Base-by-base conservation (phyloP, 2,888 invertebrate genomes). In the Timema cristinae region DNA sequence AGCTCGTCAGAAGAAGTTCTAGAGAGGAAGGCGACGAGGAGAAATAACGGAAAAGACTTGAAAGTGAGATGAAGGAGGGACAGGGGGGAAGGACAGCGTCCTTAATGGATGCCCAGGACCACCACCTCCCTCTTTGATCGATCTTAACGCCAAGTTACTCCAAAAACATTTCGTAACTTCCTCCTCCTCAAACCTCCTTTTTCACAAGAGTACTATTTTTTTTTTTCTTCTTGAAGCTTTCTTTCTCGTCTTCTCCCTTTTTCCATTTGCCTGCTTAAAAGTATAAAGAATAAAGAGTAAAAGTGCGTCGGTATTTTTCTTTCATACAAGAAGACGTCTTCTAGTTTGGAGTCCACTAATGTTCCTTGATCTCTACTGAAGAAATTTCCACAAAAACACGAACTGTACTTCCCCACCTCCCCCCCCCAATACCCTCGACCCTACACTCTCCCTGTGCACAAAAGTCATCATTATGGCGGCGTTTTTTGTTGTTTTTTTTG, bases 81-180 rank as follows among this genome's bases (percentile, higher is more conserved):
- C 63, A 4, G n/a, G 63, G 32, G 16, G 63, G 13, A n/a, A 54
- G 63, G 9, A 32, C 47, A 63, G 63, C 32, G 63, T 63, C 63
- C 63, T 63, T 63, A 63, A 63, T 63, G 63, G 32, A 32, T 63
- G 63, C 16, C 63, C 9, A 32, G 63, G 63, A 63, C 63, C 48
- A 48, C 16, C 32, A 32, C 32, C 32, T 4, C 32, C 32, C 32
- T 32, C 32, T 32, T 48, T 63, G 63, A 63, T 63, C 63, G 63
- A 63, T 63, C 63, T 47, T 32, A 48, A 48, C 63, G 48, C 47
- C 47, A 63, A 32, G 63, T 63, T 63, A 63, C 63, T 63, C 63
- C 63, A 48, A 63, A 63, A 63, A 63, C 63, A 63, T 63, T 63
- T 63, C 63, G 47, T 32, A 47, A 63, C 48, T 63, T 48, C 63